Evolutionary conservation across 2,888 invertebrate species (phyloP).

Genomic region (Drosophila suboccidentalis): DNA sequence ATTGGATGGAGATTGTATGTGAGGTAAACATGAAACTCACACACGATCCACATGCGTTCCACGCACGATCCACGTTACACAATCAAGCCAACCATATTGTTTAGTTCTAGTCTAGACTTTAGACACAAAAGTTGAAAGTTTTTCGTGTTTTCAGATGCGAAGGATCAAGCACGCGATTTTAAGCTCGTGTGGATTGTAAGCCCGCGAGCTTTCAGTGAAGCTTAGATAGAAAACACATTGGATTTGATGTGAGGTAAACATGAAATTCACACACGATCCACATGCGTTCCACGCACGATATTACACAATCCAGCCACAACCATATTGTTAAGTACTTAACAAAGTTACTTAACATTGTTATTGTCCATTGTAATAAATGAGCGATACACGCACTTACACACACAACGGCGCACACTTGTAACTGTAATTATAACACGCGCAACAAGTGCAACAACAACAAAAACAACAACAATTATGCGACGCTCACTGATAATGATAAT

Average conservation of each 20-base stretch:
- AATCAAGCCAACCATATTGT: slow-evolving; percentile 22
- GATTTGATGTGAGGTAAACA: not conserved
- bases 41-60: slow-evolving; percentile 21
- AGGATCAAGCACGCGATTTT: slow-evolving; percentile 5
- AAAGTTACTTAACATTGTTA: slow-evolving; percentile 15
- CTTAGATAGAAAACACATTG: not conserved
- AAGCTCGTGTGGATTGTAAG: too few relatives aligned
- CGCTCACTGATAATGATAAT: slow-evolving; percentile 46
- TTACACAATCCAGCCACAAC: slow-evolving; percentile 34
- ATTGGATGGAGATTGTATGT: not conserved
- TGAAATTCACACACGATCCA: slow-evolving; percentile 12
- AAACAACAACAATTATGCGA: slow-evolving; percentile 14
- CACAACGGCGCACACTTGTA: slow-evolving; percentile 34
- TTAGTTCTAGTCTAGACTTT: slow-evolving; percentile 15
- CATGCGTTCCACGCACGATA: slow-evolving; percentile 20
- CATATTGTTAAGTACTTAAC: slow-evolving; percentile 30
- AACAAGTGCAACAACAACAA: slow-evolving; percentile 16
- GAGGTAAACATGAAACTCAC: slow-evolving; percentile 2
- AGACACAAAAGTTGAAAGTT: not conserved
- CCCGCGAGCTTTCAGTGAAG: too few relatives aligned
- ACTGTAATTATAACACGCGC: slow-evolving; percentile 52
- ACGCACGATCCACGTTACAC: slow-evolving; percentile 28
- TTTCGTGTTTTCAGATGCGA: not conserved
- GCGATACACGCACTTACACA: slow-evolving; percentile 13
- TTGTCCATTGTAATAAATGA: slow-evolving; percentile 9